Percentiles rank a stretch among this genome's conserved stretches.
Conservation (phyloP, 2,113 vertebrate species). For the Cololabis saira region DNA sequence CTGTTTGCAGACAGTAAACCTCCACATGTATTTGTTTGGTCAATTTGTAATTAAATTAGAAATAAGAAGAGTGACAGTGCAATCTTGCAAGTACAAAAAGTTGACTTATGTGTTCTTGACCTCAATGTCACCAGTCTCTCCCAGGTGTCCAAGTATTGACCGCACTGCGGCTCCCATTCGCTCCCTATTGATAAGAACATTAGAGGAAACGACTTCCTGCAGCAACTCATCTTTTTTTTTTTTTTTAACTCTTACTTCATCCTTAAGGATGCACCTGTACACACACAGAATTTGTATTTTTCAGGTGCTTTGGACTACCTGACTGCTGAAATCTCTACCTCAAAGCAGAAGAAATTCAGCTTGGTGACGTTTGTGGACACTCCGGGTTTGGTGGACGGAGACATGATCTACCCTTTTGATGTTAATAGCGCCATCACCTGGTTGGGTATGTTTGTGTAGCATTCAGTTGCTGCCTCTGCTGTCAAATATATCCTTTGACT, state of each 20-base stretch:
- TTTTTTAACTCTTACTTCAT: not conserved
- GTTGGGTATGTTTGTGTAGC: constrained; percentile 72
- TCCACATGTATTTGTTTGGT: not conserved
- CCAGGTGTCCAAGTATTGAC: constrained; percentile 57
- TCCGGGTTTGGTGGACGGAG: constrained; percentile 83
- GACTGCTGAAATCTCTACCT: constrained; percentile 84
- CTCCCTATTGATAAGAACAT: constrained; percentile 16
- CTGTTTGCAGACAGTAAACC: no score
- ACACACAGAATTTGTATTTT: constrained; percentile 51
- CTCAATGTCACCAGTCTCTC: constrained; percentile 18
- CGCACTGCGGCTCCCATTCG: constrained; percentile 43
- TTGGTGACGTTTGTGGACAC: constrained; percentile 86
- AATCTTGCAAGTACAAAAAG: constrained; percentile 6
- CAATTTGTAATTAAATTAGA: not conserved
- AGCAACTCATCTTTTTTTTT: not conserved
- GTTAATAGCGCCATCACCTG: constrained; percentile 83
- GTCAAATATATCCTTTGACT: not conserved
- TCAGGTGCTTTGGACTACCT: constrained; percentile 82
- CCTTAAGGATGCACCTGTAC: constrained; percentile 6
- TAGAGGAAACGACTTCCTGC: constrained; percentile 15
- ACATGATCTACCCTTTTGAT: constrained; percentile 85
- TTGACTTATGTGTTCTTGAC: constrained; percentile 22
- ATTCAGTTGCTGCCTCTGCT: not conserved
- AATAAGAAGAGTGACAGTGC: not conserved
- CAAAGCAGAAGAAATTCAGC: constrained; percentile 86